Conservation (phyloP, 2,888 invertebrate species). For the Melanchra persicariae region DNA sequence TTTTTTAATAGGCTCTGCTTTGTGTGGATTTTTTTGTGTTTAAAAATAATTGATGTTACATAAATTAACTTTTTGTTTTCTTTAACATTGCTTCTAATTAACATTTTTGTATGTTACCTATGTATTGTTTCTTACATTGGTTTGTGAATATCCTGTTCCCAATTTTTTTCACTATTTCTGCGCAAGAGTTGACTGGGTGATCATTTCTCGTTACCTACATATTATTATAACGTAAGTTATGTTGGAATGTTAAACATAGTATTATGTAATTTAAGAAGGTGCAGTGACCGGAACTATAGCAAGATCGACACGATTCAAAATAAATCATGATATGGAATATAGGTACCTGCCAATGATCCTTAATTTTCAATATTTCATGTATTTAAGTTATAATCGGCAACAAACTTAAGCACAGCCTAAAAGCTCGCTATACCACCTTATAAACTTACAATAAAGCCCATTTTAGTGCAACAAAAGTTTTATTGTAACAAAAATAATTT, state of each 20-base stretch:
- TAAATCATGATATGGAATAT: conserved; percentile 5
- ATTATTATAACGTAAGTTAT: not conserved
- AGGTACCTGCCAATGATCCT: conserved; percentile 22
- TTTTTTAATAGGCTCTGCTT: conserved; percentile 26
- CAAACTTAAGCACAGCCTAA: conserved; percentile 5
- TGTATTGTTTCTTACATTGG: too few relatives aligned
- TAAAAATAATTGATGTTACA: conserved; percentile 33
- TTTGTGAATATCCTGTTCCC: not conserved
- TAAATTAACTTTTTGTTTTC: conserved; percentile 1
- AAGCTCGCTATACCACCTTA: not conserved
- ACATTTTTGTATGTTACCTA: not conserved
- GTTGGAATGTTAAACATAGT: not conserved
- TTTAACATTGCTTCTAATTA: not conserved
- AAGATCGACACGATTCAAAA: not conserved
- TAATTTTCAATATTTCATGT: conserved; percentile 49
- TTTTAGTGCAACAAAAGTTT: conserved; percentile 48
- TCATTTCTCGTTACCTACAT: not conserved
- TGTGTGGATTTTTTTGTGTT: conserved; percentile 19
- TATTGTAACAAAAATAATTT: conserved; percentile 67
- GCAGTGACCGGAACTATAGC: not conserved
- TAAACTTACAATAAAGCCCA: conserved; percentile 35
- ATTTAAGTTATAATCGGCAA: conserved; percentile 29
- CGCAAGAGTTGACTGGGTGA: not conserved
- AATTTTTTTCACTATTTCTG: conserved; percentile 11
- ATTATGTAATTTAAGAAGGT: not conserved